Conservation (phyloP, 2,888 invertebrate genomes). For the Vesta saturnalis region DNA sequence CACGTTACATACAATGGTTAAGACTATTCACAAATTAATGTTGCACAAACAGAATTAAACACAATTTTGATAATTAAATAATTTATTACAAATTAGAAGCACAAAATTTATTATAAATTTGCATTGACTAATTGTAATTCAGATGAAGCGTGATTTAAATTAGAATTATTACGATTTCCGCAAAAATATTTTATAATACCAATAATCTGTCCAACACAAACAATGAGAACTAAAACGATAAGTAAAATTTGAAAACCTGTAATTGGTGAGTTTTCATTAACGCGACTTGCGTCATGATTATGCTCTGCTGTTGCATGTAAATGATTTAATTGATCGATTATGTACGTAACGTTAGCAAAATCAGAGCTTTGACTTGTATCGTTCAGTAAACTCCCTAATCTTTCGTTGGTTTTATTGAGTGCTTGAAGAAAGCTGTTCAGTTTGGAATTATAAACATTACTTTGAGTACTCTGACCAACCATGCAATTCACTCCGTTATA, state of each 20-base stretch:
- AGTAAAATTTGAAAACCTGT: background rate
- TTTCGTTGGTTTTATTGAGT: background rate
- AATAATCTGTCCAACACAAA: slow-evolving; percentile 4
- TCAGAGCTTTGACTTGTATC: background rate
- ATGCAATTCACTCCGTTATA: slow-evolving; percentile 1
- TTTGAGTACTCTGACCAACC: background rate
- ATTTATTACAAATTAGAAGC: no score
- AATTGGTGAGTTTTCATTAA: no score
- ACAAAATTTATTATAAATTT: background rate
- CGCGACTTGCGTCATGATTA: background rate
- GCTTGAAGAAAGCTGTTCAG: background rate
- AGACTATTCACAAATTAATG: no score
- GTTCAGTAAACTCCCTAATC: background rate
- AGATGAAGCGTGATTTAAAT: background rate
- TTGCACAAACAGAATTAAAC: no score
- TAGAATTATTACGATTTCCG: background rate
- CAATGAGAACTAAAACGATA: background rate
- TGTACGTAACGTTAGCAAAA: background rate
- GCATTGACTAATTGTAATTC: slow-evolving; percentile 8
- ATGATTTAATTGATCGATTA: background rate
- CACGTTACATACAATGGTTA: no score
- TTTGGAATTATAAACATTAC: background rate
- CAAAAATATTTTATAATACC: background rate
- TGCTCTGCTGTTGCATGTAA: background rate
- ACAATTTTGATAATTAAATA: no score